Base-by-base conservation (phyloP, 2,888 invertebrate species). In the Branchinecta sandiegonensis region DNA sequence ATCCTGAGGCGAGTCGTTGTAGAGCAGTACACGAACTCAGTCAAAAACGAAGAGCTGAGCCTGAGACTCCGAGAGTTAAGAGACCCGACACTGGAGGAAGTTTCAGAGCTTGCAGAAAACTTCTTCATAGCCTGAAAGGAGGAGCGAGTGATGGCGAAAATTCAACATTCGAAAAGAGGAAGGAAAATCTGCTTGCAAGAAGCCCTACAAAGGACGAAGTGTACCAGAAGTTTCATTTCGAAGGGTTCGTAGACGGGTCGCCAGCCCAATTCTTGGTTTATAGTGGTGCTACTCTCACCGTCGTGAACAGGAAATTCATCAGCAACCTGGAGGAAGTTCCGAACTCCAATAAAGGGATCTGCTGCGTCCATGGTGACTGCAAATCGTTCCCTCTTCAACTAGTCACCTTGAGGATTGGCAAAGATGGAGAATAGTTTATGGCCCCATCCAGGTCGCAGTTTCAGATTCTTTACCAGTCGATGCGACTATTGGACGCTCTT, bases 351-450 rank as follows among this genome's bases (percentile, higher is more conserved):
- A 56, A 2, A n/a, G 56, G 5, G 8, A 17, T 56, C 17, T 56
- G 56, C 56, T 56, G 56, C 6, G 56, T 56, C 56, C 56, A 56
- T 56, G 56, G 56, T 13, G 56, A 56, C 8, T 56, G 56, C 56
- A 56, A 56, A 56, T 56, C 56, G 4, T 56, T 4, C 17, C 56
- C 56, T 56, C n/a, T 56, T 56, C 13, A 56, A 56, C n/a, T n/a
- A 13, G 56, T 56, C 17, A 13, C 13, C 56, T n/a, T 56, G 13
- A 13, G 5, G 8, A 5, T 56, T n/a, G 56, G 56, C 13, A 56
- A 17, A 17, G 14, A 56, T n/a, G 56, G 56, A 17, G 56, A 56
- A 56, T 2, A 17, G 56, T 56, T 56, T 56, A 56, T 56, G 13
- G 14, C 56, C 17, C n/a, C 56, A 17, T 56, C 13, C 56, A 13